These are phyloP conservation scores for Percina caprodes DNA, from an alignment of 2,113 vertebrate genomes.

Conservation along the genomic window DNA sequence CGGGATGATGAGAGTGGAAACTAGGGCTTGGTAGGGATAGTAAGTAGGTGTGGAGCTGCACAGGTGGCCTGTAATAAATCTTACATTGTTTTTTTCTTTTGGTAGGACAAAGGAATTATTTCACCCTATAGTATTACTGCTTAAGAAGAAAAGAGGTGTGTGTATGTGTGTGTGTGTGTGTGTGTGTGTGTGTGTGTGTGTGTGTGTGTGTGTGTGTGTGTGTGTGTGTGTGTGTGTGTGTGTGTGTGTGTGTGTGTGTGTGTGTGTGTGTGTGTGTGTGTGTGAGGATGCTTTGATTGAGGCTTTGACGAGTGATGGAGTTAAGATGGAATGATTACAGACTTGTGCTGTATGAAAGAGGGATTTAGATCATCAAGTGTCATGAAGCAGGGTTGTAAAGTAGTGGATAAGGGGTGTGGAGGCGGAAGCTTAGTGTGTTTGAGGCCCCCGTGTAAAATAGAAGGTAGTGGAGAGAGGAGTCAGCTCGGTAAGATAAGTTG, in stretches of 20 bases:
- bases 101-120: conserved; percentile 35
- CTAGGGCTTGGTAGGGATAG: conserved; percentile 6
- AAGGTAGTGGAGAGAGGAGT: conserved; percentile 48
- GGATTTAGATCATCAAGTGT: conserved; percentile 46
- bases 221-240: neutral
- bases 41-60: neutral
- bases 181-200: neutral
- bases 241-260: neutral
- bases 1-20: conserved; percentile 40
- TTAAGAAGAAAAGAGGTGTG: neutral
- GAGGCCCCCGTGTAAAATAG: conserved; percentile 62
- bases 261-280: neutral
- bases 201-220: neutral
- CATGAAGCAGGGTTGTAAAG: conserved; percentile 40
- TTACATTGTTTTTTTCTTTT: conserved; percentile 31
- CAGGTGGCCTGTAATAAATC: conserved; percentile 43
- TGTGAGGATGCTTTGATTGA: neutral
- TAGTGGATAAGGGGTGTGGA: neutral
- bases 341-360: conserved; percentile 30
- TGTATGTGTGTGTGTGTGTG: no score
- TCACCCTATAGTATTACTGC: neutral
- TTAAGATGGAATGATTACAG: conserved; percentile 24
- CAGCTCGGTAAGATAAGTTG: conserved; percentile 54
- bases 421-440: conserved; percentile 57
- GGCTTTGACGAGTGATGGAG: conserved; percentile 36